These are phyloP conservation scores for Papilio helenus DNA, from an alignment of 1,140 invertebrate species.

Conservation along the genomic window DNA sequence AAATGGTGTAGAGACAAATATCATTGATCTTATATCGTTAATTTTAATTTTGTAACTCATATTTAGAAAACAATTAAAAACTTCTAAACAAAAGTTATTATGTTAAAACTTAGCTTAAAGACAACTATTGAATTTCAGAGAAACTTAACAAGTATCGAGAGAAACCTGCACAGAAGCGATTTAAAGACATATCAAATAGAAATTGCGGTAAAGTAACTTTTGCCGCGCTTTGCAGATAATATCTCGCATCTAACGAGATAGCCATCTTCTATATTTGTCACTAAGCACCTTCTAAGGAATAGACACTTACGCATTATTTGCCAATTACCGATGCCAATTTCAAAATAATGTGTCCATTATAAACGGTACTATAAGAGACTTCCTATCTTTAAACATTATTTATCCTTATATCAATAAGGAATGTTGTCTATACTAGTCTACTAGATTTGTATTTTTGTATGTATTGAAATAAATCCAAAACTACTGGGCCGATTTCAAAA, in stretches of 20 bases:
- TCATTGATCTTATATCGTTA: too few relatives aligned
- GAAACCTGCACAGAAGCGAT: conserved; percentile 8
- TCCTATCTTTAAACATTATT: neutral
- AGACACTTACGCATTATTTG: conserved; percentile 28
- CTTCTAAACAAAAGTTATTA: neutral
- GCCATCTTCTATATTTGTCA: conserved; percentile 35
- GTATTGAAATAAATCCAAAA: too few relatives aligned
- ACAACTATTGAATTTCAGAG: conserved; percentile 4
- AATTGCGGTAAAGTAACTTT: conserved; percentile 20
- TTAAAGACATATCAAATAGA: conserved; percentile 20
- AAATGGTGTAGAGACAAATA: too few relatives aligned
- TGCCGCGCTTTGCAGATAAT: conserved; percentile 18
- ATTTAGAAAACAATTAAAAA: too few relatives aligned
- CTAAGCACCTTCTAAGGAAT: conserved; percentile 2
- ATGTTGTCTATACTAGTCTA: too few relatives aligned
- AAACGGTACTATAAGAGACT: neutral
- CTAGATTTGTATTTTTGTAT: too few relatives aligned
- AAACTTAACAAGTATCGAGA: neutral
- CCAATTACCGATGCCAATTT: conserved; percentile 24
- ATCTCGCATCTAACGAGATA: conserved; percentile 27
- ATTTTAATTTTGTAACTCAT: too few relatives aligned
- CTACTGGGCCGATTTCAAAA: too few relatives aligned
- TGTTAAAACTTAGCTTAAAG: neutral
- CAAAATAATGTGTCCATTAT: conserved; percentile 21
- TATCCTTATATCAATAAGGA: neutral